phyloP scores from a whole-genome alignment of 1,140 invertebrate genomes.

The Panonychus citri region DNA sequence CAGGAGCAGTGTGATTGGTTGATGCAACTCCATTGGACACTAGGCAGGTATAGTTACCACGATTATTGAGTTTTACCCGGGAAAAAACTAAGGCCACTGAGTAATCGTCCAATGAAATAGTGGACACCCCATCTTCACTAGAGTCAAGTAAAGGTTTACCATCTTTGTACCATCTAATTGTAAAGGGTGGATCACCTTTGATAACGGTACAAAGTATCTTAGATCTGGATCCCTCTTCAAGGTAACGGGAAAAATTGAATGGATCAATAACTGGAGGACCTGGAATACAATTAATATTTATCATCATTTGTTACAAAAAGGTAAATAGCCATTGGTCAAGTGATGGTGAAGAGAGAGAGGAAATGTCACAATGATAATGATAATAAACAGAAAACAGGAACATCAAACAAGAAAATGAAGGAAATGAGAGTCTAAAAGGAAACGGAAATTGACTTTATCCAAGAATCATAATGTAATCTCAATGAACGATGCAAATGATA shows the following conservation, averaged over 20 bases:
- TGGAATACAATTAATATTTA: slow-evolving; percentile 1
- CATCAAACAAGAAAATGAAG: too few species aligned
- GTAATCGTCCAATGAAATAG: slow-evolving; percentile 21
- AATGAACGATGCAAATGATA: too few species aligned
- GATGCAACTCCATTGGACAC: slow-evolving; percentile 23
- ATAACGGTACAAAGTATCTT: slow-evolving; percentile 59
- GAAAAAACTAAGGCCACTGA: slow-evolving; percentile 12
- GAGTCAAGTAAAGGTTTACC: slow-evolving; percentile 13
- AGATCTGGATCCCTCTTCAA: slow-evolving; percentile 57
- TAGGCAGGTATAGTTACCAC: slow-evolving; percentile 27
- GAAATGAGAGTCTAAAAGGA: too few species aligned
- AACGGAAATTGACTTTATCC: too few species aligned
- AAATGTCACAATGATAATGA: too few species aligned
- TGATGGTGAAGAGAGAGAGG: too few species aligned
- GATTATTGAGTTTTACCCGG: slow-evolving; percentile 21
- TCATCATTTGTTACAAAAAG: too few species aligned
- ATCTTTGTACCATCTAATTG: slow-evolving; percentile 23
- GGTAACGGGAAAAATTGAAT: slow-evolving; percentile 33
- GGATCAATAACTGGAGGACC: slow-evolving; percentile 21
- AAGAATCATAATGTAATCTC: too few species aligned
- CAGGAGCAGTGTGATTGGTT: slow-evolving; percentile 20
- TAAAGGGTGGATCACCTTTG: slow-evolving; percentile 43
- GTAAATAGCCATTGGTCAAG: too few species aligned
- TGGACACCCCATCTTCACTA: slow-evolving; percentile 6
- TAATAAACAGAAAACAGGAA: too few species aligned